Evolutionary conservation across 2,888 invertebrate genomes (phyloP), one percentile per base, ranked within the genome.

Genomic region (Ceramica pisi): DNA sequence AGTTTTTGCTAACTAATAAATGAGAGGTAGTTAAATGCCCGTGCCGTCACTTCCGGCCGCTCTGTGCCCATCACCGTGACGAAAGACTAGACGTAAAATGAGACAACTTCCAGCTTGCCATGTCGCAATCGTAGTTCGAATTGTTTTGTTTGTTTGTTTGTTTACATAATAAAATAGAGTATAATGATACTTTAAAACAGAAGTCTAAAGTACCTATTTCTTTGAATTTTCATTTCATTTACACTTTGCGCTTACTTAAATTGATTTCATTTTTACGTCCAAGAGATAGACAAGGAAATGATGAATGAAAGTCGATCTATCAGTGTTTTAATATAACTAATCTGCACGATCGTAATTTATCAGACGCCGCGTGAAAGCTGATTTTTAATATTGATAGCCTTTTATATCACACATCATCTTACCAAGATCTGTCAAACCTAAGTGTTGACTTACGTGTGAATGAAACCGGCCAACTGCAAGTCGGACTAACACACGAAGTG

Each of bases 21-120:
- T 84, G 80, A 88, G 88, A 88, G 81, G 83, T 71, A 85, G 79
- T 84, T 81, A 80, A 84, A 67, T 69, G 67, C 65, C 77, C 80
- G 81, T 81, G 75, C 70, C 84, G 86, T 86, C 85, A 88, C 88
- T 93, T 93, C 93, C 92, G 89, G 86, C 89, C 90, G 89, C 84
- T 86, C 50, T 67, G 73, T 78, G 77, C 66, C 57, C 80, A 69
- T 61, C 46, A 65, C 64, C 83, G 82, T 83, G 80, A 83, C 81
- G 71, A 76, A 38, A 75, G 78, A 74, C 77, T 46, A 78, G 69
- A 78, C 75, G 76, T 75, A 67, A 71, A 78, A 63, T 67, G 63
- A 74, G 77, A 75, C 76, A 67, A 81, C 67, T 62, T 71, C 69
- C 59, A 70, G 63, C 26, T 63, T 51, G 70, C 61, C 68, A 71